These are phyloP conservation scores for Cerastis rubricosa DNA, from an alignment of 2,888 invertebrate genomes.

Conservation along the genomic window DNA sequence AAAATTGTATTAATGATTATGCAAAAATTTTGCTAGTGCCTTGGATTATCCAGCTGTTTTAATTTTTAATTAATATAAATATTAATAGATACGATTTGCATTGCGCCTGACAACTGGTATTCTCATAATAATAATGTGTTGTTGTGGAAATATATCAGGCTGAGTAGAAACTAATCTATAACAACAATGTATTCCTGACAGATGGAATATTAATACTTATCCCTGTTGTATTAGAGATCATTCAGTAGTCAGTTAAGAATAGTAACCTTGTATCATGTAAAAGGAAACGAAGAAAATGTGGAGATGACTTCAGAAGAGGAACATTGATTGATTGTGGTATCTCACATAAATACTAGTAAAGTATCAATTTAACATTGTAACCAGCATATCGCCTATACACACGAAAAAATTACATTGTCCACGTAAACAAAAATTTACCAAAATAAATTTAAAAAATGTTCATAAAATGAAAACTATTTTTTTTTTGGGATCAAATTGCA, in stretches of 20 bases:
- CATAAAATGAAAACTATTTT: no score
- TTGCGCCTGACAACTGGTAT: constrained; percentile 22
- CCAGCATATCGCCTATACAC: no score
- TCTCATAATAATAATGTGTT: not conserved
- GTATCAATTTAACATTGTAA: no score
- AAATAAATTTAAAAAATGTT: no score
- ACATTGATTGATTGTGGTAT: no score
- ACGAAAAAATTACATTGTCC: no score
- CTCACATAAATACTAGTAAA: no score
- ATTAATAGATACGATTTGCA: constrained; percentile 40
- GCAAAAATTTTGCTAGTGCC: constrained; percentile 30
- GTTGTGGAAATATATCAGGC: constrained; percentile 1
- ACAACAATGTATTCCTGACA: not conserved
- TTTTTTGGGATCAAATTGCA: no score
- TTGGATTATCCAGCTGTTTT: constrained; percentile 31
- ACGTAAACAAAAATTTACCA: no score
- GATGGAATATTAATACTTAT: not conserved
- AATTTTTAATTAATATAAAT: constrained; percentile 50
- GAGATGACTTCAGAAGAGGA: not conserved
- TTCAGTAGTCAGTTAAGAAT: not conserved
- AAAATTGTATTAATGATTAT: constrained; percentile 39
- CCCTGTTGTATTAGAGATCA: not conserved
- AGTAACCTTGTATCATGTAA: not conserved
- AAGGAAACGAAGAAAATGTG: not conserved
- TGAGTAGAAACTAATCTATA: not conserved